Evolutionary conservation across 2,113 vertebrate species (phyloP).

Genomic region (mouse (Mus musculus)): GRCm39 chrX:99027501-99028000

Average conservation of each 20-base stretch:
- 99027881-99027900: not conserved
- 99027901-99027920: not conserved
- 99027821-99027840: not conserved
- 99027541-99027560: not conserved
- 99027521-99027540: not conserved
- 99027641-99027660: not conserved
- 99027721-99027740: not conserved
- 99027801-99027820: not conserved
- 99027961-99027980: not conserved
- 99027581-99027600: not conserved
- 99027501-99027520: not conserved
- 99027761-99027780: not conserved
- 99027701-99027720: not conserved
- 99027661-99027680: not conserved
- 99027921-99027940: not conserved
- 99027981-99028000: no score
- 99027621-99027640: not conserved
- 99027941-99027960: not conserved
- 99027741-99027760: not conserved
- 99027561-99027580: not conserved
- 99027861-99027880: not conserved
- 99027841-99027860: not conserved
- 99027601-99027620: not conserved
- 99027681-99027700: not conserved
- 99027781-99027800: conserved; percentile 9